Evolutionary conservation across 2,113 vertebrate species (phyloP).

Genomic region (Thryonomys swinderianus): DNA sequence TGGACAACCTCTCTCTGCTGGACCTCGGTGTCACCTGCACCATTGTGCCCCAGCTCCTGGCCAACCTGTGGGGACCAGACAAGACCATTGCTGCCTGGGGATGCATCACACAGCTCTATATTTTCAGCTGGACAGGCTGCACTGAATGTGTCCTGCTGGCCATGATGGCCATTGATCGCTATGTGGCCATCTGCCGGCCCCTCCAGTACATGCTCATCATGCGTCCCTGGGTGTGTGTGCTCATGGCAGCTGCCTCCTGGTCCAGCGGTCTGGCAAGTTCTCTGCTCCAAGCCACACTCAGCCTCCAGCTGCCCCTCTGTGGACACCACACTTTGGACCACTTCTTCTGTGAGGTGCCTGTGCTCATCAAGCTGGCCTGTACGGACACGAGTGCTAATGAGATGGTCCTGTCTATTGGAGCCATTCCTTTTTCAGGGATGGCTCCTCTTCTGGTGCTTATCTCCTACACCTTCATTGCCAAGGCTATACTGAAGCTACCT

Average conservation of each 20-base stretch:
- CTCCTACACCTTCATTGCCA: conserved; percentile 43
- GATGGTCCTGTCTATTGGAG: not conserved
- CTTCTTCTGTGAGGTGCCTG: conserved; percentile 72
- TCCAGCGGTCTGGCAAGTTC: not conserved
- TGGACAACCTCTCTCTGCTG: no score
- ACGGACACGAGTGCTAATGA: conserved; percentile 17
- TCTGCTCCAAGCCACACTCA: not conserved
- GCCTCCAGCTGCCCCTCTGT: conserved; percentile 25
- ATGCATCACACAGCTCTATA: not conserved
- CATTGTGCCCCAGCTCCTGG: no score
- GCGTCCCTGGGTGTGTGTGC: not conserved
- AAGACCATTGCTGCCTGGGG: no score
- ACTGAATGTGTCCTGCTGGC: not conserved
- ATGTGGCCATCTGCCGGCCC: not conserved
- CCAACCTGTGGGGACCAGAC: no score
- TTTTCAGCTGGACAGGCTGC: not conserved
- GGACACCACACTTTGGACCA: conserved; percentile 19
- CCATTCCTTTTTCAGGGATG: not conserved
- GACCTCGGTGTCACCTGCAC: no score
- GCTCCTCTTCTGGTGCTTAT: conserved; percentile 34
- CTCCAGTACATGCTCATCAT: not conserved
- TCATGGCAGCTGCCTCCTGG: not conserved
- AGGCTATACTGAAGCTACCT: conserved; percentile 4
- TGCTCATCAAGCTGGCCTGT: conserved; percentile 63
- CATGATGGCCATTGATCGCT: not conserved